These are phyloP conservation scores for Anas platyrhynchos DNA, from an alignment of 2,113 vertebrate species.

Conservation along the genomic window DNA sequence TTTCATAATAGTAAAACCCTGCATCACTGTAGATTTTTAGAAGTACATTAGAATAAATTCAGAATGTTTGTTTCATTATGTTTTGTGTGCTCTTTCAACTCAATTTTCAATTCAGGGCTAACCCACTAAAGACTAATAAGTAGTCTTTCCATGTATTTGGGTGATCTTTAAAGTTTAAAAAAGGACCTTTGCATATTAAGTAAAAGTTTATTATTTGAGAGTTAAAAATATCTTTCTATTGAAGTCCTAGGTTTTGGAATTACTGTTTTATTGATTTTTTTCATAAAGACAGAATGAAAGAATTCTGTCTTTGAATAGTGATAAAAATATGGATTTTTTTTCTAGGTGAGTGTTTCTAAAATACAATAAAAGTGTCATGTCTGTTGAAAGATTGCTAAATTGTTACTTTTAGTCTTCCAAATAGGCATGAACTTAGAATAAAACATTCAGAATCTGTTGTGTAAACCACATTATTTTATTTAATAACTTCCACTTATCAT, in stretches of 20 bases:
- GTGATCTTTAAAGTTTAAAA: neutral
- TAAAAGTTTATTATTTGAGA: neutral
- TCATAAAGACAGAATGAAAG: neutral
- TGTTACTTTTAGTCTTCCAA: neutral
- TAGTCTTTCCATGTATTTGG: neutral
- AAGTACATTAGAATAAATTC: neutral
- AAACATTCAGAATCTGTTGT: neutral
- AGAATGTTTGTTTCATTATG: neutral
- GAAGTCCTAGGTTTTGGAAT: neutral
- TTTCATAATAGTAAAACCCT: neutral
- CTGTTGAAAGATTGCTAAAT: neutral
- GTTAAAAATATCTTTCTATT: neutral
- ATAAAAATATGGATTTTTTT: neutral
- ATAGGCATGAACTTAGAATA: neutral
- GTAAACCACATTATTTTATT: neutral
- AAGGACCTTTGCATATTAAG: neutral
- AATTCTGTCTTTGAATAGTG: neutral
- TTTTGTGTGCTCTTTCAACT: neutral
- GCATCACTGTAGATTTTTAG: neutral
- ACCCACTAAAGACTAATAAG: neutral
- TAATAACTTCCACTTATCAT: neutral
- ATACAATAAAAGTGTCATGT: neutral
- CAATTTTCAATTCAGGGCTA: neutral
- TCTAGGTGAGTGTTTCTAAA: neutral
- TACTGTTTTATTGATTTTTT: neutral